These are phyloP conservation scores for Nematolebias whitei DNA, from an alignment of 2,113 vertebrate species.

Conservation along the genomic window DNA sequence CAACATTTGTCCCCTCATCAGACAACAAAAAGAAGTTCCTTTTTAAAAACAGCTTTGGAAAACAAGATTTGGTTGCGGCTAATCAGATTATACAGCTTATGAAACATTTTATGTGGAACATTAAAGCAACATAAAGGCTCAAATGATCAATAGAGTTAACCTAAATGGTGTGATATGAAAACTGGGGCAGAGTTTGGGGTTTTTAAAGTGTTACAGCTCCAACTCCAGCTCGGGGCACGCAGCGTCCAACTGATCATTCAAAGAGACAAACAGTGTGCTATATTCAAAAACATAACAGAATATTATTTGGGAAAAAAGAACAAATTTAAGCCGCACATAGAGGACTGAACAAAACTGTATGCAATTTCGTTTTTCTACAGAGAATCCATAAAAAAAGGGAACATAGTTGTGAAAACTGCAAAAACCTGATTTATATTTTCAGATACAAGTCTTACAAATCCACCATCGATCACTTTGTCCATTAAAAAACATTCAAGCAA, in stretches of 20 bases:
- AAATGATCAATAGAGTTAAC: too few relatives aligned
- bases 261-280: conserved; percentile 16
- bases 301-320: conserved; percentile 9
- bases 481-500: too few relatives aligned
- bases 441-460: not conserved
- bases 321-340: too few relatives aligned
- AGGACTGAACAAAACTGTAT: too few relatives aligned
- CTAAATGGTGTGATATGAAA: not conserved
- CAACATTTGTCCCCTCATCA: conserved; percentile 8
- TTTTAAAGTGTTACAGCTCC: conserved; percentile 1
- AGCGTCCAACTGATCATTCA: conserved; percentile 9
- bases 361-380: conserved; percentile 52
- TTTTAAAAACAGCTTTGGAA: conserved; percentile 13
- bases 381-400: conserved; percentile 32
- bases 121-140: too few relatives aligned
- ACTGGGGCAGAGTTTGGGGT: not conserved
- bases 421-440: conserved; percentile 6
- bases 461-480: too few relatives aligned
- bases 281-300: conserved; percentile 25
- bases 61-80: conserved; percentile 31
- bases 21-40: not conserved
- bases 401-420: conserved; percentile 12
- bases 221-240: too few relatives aligned
- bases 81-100: not conserved
- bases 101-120: too few relatives aligned